These are phyloP conservation scores for Laothoe populi DNA, from an alignment of 2,888 invertebrate genomes.

Conservation along the genomic window DNA sequence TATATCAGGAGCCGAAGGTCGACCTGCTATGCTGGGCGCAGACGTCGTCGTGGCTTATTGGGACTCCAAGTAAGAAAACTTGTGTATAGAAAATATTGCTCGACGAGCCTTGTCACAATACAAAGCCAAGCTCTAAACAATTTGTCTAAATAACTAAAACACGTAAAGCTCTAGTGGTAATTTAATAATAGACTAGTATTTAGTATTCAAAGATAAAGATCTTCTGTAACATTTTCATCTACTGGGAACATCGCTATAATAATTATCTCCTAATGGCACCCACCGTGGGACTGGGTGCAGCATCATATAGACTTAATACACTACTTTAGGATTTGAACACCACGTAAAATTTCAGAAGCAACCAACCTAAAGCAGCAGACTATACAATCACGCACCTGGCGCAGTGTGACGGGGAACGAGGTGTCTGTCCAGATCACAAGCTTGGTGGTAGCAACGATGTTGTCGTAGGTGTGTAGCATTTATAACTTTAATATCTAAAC, in stretches of 20 bases:
- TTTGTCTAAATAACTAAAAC: too few relatives aligned
- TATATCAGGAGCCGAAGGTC: conserved; percentile 90
- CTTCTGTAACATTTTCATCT: neutral
- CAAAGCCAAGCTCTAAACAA: too few relatives aligned
- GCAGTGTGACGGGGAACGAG: conserved; percentile 92
- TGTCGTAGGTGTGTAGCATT: conserved; percentile 76
- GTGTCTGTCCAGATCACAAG: conserved; percentile 94
- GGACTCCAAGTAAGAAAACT: conserved; percentile 61
- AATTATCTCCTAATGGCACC: neutral
- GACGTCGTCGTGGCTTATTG: conserved; percentile 93
- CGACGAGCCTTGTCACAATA: too few relatives aligned
- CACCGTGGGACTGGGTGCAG: neutral
- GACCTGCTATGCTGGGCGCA: conserved; percentile 91
- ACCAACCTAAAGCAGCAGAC: conserved; percentile 91
- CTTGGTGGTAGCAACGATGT: conserved; percentile 93
- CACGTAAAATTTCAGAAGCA: conserved; percentile 48
- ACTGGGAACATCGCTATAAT: neutral
- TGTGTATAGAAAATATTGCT: neutral
- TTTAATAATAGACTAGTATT: too few relatives aligned
- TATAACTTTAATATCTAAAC: neutral
- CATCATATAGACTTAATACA: neutral
- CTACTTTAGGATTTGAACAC: too few relatives aligned
- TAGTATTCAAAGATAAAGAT: too few relatives aligned
- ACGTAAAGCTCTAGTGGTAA: too few relatives aligned
- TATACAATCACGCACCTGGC: conserved; percentile 93